Evolutionary conservation across 2,888 invertebrate species (phyloP).

Genomic region (Eupithecia pulchellata): DNA sequence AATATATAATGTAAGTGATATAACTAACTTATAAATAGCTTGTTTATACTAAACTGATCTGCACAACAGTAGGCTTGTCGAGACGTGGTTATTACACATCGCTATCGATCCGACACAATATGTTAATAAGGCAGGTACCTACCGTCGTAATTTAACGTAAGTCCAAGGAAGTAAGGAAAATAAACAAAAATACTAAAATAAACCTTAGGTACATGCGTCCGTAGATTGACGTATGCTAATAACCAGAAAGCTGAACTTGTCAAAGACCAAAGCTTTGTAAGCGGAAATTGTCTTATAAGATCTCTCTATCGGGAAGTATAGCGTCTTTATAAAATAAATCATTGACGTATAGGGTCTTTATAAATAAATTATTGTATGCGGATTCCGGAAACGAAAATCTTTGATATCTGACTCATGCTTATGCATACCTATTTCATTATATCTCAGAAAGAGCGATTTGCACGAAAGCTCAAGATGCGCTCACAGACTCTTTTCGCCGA

Average conservation of each 20-base stretch:
- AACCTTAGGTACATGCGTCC: background rate
- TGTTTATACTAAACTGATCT: background rate
- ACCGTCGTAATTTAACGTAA: too few relatives aligned
- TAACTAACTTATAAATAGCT: too few relatives aligned
- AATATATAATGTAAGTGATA: too few relatives aligned
- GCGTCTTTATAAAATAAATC: background rate
- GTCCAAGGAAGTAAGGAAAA: too few relatives aligned
- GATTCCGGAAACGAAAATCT: background rate
- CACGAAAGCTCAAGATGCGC: background rate
- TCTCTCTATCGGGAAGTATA: too few relatives aligned
- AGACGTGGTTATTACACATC: background rate
- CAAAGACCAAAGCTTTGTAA: background rate
- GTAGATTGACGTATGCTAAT: background rate
- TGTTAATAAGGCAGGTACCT: background rate
- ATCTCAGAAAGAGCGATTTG: background rate
- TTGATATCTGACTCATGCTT: background rate
- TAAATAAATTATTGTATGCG: background rate
- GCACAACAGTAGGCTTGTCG: background rate
- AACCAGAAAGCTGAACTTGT: background rate
- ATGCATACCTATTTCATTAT: background rate
- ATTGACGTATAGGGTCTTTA: background rate
- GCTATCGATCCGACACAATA: background rate
- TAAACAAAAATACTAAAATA: too few relatives aligned
- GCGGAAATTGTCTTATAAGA: background rate
- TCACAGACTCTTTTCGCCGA: background rate